phyloP scores from a whole-genome alignment of 2,113 vertebrate genomes.

The Pyrgilauda ruficollis region DNA sequence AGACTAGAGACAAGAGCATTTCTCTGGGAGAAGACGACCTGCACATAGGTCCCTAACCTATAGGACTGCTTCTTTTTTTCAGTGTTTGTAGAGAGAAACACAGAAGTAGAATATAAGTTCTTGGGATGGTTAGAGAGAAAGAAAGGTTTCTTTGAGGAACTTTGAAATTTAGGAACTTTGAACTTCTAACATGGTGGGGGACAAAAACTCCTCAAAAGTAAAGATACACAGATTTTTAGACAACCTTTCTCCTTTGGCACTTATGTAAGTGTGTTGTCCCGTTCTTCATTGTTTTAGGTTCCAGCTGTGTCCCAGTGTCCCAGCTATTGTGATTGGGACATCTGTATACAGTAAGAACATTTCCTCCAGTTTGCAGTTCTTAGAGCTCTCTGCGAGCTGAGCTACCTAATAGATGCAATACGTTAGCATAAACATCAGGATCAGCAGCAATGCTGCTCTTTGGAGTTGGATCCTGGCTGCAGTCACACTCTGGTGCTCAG shows the following conservation, averaged over 20 bases:
- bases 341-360: background rate
- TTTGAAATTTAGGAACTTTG: background rate
- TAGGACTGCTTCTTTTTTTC: background rate
- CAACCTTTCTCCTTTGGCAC: background rate
- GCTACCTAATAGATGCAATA: background rate
- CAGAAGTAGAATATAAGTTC: background rate
- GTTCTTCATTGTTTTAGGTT: background rate
- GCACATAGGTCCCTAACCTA: background rate
- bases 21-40: background rate
- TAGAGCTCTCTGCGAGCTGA: background rate
- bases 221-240: background rate
- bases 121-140: background rate
- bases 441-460: background rate
- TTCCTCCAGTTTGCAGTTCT: background rate
- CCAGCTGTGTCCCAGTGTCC: background rate
- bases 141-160: background rate
- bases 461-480: background rate
- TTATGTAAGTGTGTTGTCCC: background rate
- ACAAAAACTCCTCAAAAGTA: background rate
- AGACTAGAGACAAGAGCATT: background rate
- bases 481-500: rapidly evolving
- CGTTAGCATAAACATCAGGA: background rate
- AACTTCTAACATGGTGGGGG: background rate
- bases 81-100: background rate
- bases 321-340: background rate